These are phyloP conservation scores for Pangasius krempfi DNA, from an alignment of 2,797 vertebrate genomes.

Conservation along the genomic window DNA sequence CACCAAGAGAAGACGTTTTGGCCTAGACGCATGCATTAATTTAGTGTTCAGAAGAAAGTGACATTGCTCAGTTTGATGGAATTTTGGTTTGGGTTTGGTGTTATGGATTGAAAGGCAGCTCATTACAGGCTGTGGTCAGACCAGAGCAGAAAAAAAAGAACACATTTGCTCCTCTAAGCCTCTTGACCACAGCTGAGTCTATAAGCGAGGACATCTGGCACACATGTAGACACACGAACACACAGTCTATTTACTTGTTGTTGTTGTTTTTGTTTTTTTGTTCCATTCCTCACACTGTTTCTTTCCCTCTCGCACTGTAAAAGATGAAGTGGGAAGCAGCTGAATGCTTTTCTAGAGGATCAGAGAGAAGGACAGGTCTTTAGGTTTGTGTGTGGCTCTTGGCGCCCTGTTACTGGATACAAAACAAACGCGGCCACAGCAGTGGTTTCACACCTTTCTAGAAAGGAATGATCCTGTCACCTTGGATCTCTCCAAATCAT, in stretches of 20 bases:
- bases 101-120: conserved; percentile 28
- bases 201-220: conserved; percentile 35
- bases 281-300: conserved; percentile 26
- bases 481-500: not conserved
- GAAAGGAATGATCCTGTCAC: conserved; percentile 22
- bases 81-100: not conserved
- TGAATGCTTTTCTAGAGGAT: conserved; percentile 48
- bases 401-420: conserved; percentile 20
- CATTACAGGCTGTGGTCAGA: conserved; percentile 26
- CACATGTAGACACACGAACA: conserved; percentile 21
- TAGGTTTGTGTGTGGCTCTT: conserved; percentile 20
- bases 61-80: not conserved
- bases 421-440: not conserved
- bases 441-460: conserved; percentile 21
- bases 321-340: conserved; percentile 42
- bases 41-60: not conserved
- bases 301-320: conserved; percentile 5
- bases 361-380: conserved; percentile 27
- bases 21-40: not conserved
- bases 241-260: conserved; percentile 6
- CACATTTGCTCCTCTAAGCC: conserved; percentile 27
- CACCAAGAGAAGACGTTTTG: not conserved
- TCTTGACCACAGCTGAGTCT: conserved; percentile 41
- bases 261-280: not conserved
- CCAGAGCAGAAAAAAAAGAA: conserved; percentile 39